These are phyloP conservation scores for Paedocypris sp. DNA, from an alignment of 2,113 vertebrate genomes.

Conservation along the genomic window DNA sequence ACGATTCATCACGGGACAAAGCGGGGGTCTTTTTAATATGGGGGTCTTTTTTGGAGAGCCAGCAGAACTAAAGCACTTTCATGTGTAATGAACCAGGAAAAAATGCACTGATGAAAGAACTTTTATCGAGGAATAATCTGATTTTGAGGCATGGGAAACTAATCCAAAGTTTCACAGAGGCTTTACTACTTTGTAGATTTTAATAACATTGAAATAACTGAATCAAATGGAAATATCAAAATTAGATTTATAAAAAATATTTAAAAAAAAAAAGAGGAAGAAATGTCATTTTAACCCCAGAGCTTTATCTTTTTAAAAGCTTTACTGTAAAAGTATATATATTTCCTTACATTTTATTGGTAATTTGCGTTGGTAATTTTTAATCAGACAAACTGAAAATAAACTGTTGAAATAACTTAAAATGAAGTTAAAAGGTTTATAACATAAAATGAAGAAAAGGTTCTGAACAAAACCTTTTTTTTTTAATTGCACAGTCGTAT, in stretches of 20 bases:
- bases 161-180: not conserved
- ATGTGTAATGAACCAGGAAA: conserved; percentile 29
- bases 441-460: not conserved
- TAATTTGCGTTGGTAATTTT: too few species aligned
- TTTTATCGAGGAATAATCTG: conserved; percentile 47
- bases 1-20: not conserved
- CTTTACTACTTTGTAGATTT: conserved; percentile 3
- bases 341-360: too few species aligned
- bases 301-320: not conserved
- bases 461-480: not conserved
- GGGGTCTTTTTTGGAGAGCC: not conserved
- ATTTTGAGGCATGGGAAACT: conserved; percentile 19
- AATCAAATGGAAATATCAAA: not conserved
- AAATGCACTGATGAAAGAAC: conserved; percentile 43
- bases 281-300: not conserved
- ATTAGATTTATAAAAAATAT: not conserved
- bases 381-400: too few species aligned
- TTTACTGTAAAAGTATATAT: too few species aligned
- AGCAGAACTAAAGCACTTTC: conserved; percentile 30
- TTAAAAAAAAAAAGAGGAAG: too few species aligned
- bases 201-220: not conserved
- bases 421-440: too few species aligned
- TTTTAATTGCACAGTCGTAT: too few species aligned
- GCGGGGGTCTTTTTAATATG: not conserved
- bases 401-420: too few species aligned